Evolutionary conservation across 2,888 invertebrate species (phyloP).

Genomic region (Epicampocera succincta): DNA sequence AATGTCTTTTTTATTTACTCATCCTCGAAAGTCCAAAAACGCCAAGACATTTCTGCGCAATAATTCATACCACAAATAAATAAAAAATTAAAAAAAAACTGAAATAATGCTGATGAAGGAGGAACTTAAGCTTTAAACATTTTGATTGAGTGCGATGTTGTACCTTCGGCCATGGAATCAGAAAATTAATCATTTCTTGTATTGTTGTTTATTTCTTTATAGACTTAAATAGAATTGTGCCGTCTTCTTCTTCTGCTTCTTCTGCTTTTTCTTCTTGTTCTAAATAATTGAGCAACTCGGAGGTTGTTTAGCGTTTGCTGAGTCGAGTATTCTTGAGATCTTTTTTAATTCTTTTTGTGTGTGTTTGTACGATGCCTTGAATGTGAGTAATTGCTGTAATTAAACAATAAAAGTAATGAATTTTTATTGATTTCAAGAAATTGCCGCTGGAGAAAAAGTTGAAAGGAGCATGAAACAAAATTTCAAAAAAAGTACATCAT

Average conservation of each 20-base stretch:
- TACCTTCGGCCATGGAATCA: constrained; percentile 40
- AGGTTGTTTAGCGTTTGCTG: constrained; percentile 1
- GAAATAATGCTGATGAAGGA: background rate
- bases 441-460: constrained; percentile 37
- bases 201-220: constrained; percentile 7
- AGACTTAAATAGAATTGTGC: constrained; percentile 18
- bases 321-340: background rate
- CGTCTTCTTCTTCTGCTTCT: background rate
- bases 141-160: constrained; percentile 56
- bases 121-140: constrained; percentile 44
- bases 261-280: background rate
- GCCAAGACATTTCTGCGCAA: background rate
- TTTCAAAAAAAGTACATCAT: constrained; percentile 20
- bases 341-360: background rate
- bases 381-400: constrained; percentile 63
- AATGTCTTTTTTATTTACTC: background rate
- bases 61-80: constrained; percentile 21
- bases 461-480: constrained; percentile 20
- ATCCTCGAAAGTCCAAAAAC: background rate
- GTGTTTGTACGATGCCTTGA: constrained; percentile 31
- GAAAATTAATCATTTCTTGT: constrained; percentile 58
- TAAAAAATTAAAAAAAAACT: constrained; percentile 9
- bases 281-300: constrained; percentile 22
- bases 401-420: constrained; percentile 61
- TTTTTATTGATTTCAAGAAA: constrained; percentile 67